phyloP scores from a whole-genome alignment of 2,797 vertebrate genomes.

The Chloroceryle amazona region DNA sequence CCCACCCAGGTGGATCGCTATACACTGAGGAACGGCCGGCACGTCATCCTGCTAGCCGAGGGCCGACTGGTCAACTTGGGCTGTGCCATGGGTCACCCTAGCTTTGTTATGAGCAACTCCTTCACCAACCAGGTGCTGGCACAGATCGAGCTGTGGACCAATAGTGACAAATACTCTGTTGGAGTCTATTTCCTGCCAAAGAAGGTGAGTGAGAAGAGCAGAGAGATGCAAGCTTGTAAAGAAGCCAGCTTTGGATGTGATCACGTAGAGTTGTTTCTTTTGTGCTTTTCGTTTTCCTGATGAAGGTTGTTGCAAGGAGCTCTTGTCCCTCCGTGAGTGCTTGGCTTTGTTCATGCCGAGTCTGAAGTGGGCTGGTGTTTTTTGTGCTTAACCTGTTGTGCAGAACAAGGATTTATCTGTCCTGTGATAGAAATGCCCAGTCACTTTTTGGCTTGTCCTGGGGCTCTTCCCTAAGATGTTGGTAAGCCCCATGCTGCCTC shows the following conservation, averaged over 20 bases:
- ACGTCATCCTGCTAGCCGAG: slow-evolving; percentile 93
- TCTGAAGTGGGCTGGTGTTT: background rate
- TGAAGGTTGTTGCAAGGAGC: background rate
- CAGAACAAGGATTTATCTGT: background rate
- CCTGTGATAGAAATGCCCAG: background rate
- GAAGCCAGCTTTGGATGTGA: background rate
- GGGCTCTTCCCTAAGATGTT: background rate
- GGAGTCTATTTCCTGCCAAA: slow-evolving; percentile 98
- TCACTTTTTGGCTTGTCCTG: background rate
- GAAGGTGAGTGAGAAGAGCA: slow-evolving; percentile 85
- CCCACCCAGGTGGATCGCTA: slow-evolving; percentile 92
- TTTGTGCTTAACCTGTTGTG: background rate
- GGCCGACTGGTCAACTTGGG: slow-evolving; percentile 96
- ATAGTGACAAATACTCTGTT: slow-evolving; percentile 89
- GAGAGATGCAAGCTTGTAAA: background rate
- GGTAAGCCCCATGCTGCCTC: background rate
- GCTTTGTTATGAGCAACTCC: slow-evolving; percentile 99
- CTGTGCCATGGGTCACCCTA: slow-evolving; percentile 97
- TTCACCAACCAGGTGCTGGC: slow-evolving; percentile 99
- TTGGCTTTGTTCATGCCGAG: background rate
- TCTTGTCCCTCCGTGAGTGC: background rate
- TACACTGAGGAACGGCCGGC: slow-evolving; percentile 88
- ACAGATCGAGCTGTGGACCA: slow-evolving; percentile 96
- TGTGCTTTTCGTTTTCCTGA: background rate
- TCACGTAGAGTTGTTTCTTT: rapidly evolving